Conservation (phyloP, 2,888 invertebrate species). For the Alentia gelatinosa region DNA sequence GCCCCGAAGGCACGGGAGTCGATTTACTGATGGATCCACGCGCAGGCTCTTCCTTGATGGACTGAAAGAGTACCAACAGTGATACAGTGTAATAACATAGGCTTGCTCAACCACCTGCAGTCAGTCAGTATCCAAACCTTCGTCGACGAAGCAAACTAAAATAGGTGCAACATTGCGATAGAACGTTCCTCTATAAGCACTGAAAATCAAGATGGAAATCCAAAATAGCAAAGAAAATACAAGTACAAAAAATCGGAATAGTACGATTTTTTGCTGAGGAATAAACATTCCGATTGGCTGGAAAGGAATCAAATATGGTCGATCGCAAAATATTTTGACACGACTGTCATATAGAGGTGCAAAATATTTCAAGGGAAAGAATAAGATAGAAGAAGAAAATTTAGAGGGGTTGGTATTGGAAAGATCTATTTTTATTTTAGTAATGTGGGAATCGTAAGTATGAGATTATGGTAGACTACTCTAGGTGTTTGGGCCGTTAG, state of each 20-base stretch:
- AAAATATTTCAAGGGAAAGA: background rate
- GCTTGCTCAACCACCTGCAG: background rate
- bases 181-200: background rate
- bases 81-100: background rate
- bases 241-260: background rate
- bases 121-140: background rate
- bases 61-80: conserved; percentile 25
- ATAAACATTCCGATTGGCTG: background rate
- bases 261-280: background rate
- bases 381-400: too few relatives aligned
- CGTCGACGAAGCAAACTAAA: background rate
- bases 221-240: background rate
- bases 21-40: background rate
- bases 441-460: too few relatives aligned
- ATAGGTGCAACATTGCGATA: background rate
- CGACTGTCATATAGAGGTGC: background rate
- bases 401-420: background rate
- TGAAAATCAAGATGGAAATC: background rate
- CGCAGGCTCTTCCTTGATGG: conserved; percentile 5
- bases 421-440: too few relatives aligned
- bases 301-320: background rate
- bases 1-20: background rate
- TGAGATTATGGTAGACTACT: too few relatives aligned
- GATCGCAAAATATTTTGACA: background rate
- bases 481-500: too few relatives aligned